Evolutionary conservation across 2,113 vertebrate species (phyloP).

Genomic region (Calidris pugnax): DNA sequence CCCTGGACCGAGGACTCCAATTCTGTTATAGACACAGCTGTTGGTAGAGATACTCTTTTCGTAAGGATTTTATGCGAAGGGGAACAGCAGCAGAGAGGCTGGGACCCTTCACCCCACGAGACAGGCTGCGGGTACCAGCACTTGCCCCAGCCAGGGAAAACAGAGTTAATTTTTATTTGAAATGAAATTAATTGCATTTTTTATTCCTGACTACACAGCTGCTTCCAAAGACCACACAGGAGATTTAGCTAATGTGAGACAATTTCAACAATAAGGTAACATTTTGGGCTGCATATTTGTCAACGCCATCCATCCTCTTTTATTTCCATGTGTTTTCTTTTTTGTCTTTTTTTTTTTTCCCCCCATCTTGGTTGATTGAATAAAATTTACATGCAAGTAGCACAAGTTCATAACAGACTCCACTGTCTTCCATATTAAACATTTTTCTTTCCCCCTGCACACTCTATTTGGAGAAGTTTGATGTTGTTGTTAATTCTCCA

Average conservation of each 20-base stretch:
- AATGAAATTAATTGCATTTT: not conserved
- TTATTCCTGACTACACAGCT: not conserved
- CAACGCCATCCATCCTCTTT: not conserved
- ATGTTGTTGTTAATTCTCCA: not conserved
- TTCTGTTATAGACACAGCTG: not conserved
- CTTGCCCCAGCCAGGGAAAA: not conserved
- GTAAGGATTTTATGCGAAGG: not conserved
- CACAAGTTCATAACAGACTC: not conserved
- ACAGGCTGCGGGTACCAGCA: not conserved
- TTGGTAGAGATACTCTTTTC: not conserved
- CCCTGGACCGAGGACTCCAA: not conserved
- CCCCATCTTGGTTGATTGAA: accelerated
- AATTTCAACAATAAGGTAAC: not conserved
- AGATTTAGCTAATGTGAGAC: not conserved
- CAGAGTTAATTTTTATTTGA: not conserved
- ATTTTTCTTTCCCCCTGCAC: not conserved
- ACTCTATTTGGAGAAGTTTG: not conserved
- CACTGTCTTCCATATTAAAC: not conserved
- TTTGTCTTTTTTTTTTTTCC: not conserved
- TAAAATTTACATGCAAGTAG: not conserved
- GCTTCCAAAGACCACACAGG: not conserved
- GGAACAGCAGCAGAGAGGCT: not conserved
- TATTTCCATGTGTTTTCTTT: not conserved
- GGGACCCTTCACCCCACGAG: not conserved
- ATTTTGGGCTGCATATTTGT: not conserved